phyloP scores from a whole-genome alignment of 2,113 vertebrate genomes.

The Greenwoodochromis staneri region DNA sequence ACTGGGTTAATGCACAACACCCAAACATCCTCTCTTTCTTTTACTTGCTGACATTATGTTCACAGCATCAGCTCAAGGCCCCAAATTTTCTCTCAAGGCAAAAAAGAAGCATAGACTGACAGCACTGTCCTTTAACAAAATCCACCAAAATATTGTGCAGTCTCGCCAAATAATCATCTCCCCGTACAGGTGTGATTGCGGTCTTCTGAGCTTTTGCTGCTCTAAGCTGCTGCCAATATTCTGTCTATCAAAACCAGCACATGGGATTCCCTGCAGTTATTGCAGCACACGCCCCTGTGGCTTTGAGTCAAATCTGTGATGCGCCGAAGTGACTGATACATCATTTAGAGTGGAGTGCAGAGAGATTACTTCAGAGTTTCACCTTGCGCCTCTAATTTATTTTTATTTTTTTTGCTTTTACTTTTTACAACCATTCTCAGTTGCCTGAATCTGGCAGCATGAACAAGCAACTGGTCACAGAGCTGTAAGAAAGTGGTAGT shows the following conservation, averaged over 20 bases:
- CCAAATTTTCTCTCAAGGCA: background rate
- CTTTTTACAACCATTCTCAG: background rate
- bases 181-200: background rate
- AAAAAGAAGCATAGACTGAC: background rate
- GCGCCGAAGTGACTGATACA: background rate
- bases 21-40: background rate
- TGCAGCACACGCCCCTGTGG: background rate
- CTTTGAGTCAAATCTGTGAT: background rate
- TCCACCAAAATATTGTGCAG: background rate
- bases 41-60: background rate
- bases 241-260: background rate
- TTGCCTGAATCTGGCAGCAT: background rate
- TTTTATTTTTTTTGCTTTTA: background rate
- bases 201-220: background rate
- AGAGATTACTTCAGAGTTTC: background rate
- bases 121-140: background rate
- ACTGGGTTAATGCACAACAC: background rate
- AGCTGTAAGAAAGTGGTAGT: background rate
- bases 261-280: background rate
- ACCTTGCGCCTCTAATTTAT: background rate
- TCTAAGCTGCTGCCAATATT: background rate
- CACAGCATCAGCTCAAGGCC: background rate
- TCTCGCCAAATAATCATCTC: conserved; percentile 1
- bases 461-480: background rate
- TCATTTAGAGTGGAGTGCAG: background rate